phyloP scores from a whole-genome alignment of 2,888 invertebrate genomes.

The Lasioglossum oenotherae region DNA sequence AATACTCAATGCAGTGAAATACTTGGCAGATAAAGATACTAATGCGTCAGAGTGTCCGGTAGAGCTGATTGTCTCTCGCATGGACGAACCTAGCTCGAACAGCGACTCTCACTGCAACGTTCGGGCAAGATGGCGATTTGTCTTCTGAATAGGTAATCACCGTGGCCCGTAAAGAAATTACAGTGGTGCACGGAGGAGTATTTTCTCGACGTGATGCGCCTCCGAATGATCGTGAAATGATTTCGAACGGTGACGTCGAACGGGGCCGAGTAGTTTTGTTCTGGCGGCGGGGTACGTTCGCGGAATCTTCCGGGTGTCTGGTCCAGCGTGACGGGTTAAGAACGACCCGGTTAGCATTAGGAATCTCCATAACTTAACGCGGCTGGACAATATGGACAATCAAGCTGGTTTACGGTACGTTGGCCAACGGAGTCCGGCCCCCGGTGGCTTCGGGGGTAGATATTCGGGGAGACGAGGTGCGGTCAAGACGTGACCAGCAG shows the following conservation, averaged over 20 bases:
- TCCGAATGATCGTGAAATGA: conserved; percentile 25
- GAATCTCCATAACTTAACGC: conserved; percentile 79
- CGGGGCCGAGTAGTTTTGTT: conserved; percentile 19
- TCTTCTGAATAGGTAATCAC: conserved; percentile 11
- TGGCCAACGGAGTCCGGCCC: conserved; percentile 68
- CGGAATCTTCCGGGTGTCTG: conserved; percentile 26
- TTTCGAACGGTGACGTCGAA: conserved; percentile 25
- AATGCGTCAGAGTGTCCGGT: no score
- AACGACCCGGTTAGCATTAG: conserved; percentile 66
- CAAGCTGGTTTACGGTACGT: conserved; percentile 81
- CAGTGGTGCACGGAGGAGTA: conserved; percentile 4
- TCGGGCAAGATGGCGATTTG: not conserved
- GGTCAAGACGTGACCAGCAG: conserved; percentile 83
- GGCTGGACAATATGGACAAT: conserved; percentile 83
- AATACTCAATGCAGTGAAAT: not conserved
- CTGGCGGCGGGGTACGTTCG: conserved; percentile 12
- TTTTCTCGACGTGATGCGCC: conserved; percentile 42
- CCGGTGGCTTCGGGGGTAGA: conserved; percentile 55
- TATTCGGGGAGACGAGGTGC: conserved; percentile 75
- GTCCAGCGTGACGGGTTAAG: conserved; percentile 29
- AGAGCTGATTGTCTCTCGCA: not conserved
- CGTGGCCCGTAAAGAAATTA: conserved; percentile 2
- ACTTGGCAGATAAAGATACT: not conserved
- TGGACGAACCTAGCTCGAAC: not conserved
- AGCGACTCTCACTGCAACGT: not conserved